Percentiles rank a stretch among this genome's conserved stretches.
Evolutionary conservation across 2,797 vertebrate species (phyloP).

Genomic region (Notolabrus celidotus): DNA sequence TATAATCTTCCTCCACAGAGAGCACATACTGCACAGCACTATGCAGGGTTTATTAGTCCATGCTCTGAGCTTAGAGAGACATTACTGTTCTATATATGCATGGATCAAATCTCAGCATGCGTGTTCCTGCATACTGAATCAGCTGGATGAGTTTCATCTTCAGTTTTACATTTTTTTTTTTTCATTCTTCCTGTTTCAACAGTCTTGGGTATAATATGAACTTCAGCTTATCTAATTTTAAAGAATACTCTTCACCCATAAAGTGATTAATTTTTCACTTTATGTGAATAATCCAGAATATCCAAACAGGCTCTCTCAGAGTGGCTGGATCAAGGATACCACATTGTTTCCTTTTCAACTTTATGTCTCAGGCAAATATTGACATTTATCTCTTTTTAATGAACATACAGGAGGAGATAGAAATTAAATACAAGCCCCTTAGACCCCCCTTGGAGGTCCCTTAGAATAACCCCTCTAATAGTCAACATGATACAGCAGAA

Average conservation of each 20-base stretch:
- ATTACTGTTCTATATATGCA: conserved; percentile 36
- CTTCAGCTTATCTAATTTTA: not conserved
- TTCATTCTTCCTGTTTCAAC: conserved; percentile 1
- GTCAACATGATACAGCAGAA: too few relatives aligned
- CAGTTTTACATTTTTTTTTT: not conserved
- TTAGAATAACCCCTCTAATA: too few relatives aligned
- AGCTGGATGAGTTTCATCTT: not conserved
- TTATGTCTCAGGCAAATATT: not conserved
- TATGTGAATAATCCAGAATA: not conserved
- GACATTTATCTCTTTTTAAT: too few relatives aligned
- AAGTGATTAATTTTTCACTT: not conserved
- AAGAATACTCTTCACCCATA: not conserved
- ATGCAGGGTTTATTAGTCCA: conserved; percentile 40
- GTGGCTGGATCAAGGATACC: not conserved
- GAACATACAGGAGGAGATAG: too few relatives aligned
- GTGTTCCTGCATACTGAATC: conserved; percentile 20
- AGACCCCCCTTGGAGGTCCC: too few relatives aligned
- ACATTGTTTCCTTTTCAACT: not conserved
- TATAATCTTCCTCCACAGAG: conserved; percentile 10
- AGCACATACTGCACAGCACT: conserved; percentile 8
- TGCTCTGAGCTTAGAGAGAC: conserved; percentile 29
- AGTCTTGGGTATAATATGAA: not conserved
- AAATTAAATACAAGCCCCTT: too few relatives aligned
- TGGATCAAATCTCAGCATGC: conserved; percentile 14
- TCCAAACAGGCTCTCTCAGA: not conserved